These are phyloP conservation scores for Eonycteris spelaea DNA, from an alignment of 2,113 vertebrate genomes.

Conservation along the genomic window DNA sequence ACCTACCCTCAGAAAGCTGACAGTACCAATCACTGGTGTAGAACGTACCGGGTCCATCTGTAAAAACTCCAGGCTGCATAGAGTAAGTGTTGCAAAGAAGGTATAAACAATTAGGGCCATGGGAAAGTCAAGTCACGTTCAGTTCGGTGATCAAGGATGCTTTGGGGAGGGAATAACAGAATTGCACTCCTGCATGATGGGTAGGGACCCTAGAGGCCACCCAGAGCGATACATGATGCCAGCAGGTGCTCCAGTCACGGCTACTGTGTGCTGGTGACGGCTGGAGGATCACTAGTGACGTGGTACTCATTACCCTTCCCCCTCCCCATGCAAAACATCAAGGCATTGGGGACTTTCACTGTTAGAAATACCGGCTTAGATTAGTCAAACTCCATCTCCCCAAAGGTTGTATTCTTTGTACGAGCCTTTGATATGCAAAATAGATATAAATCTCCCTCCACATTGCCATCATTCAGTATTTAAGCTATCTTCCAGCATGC, in stretches of 20 bases:
- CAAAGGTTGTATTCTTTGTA: not conserved
- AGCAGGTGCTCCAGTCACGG: not conserved
- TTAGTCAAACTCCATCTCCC: not conserved
- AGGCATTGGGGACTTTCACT: not conserved
- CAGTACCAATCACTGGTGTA: not conserved
- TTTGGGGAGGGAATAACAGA: not conserved
- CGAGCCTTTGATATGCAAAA: not conserved
- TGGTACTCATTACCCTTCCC: accelerated
- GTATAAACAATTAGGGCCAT: not conserved
- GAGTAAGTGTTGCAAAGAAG: not conserved
- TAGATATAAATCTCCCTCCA: no score
- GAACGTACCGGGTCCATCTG: not conserved
- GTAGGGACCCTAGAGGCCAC: not conserved
- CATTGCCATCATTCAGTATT: not conserved
- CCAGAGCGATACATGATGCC: accelerated
- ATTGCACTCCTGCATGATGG: not conserved
- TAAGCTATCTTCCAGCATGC: not conserved
- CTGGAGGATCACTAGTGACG: not conserved
- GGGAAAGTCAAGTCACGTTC: not conserved
- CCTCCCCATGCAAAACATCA: not conserved
- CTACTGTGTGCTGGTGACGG: no score
- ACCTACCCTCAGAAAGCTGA: not conserved
- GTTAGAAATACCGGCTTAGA: not conserved
- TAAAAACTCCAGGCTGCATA: not conserved
- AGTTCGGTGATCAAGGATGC: not conserved